Base-by-base conservation (phyloP, 1,140 invertebrate species). In the Drosophila bocqueti region DNA sequence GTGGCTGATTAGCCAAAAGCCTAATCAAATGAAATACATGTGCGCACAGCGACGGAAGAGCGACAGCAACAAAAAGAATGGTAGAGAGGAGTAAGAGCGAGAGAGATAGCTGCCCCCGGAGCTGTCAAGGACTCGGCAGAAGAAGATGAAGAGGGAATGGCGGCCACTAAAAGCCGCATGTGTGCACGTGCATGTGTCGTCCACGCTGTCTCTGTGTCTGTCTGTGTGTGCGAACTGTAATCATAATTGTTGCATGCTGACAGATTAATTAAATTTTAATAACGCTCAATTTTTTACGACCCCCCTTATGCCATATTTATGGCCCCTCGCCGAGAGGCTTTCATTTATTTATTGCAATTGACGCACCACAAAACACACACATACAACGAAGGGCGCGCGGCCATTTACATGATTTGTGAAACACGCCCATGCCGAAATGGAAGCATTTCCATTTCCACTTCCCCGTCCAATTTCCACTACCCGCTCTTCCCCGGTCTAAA, bases 241-340 rank as follows among this genome's bases (percentile, higher is more conserved):
- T 78, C 67, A 79, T 79, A 73, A 79, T 72, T 79, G 61, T 65
- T 79, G 54, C 54, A 54, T 62, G 77, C 72, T 87, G 84, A 75
- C 78, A 84, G 68, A 79, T 81, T 89, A 89, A 89, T 89, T 81
- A 84, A 85, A 81, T 84, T 89, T 89, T 89, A 84, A 89, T 90
- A 90, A 84, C 83, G 65, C 67, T 81, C 46, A 49, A 77, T 62
- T 77, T 65, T 78, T 60, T 79, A 81, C 60, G 65, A 71, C 47
- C 18, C 38, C 42, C 15, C 63, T 11, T n/a, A 50, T 50, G 31
- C 42, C 40, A 61, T 38, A 45, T 79, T 79, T 57, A 82, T 54
- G 47, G 42, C 38, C 59, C 63, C 64, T 49, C 36, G 43, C 47
- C 26, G 68, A 42, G 52, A 38, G 69, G 26, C 42, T 64, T 47